These are phyloP conservation scores for Xiphorhynchus erythropygius DNA, from an alignment of 2,797 vertebrate species.

Conservation along the genomic window DNA sequence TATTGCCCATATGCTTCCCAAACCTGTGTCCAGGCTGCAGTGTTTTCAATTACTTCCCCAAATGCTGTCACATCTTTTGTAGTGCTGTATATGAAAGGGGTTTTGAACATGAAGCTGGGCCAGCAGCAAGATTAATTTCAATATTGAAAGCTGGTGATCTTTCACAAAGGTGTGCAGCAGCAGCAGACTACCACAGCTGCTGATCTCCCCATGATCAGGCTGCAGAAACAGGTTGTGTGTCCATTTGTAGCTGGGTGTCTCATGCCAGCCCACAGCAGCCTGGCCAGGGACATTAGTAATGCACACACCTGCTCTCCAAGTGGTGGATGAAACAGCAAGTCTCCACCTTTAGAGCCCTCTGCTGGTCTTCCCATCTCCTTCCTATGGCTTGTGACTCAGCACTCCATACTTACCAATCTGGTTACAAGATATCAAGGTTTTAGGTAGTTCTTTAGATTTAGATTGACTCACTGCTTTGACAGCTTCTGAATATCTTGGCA, in stretches of 20 bases:
- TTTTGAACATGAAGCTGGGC: background rate
- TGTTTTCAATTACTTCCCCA: background rate
- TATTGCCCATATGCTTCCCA: conserved; percentile 31
- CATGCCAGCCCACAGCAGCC: background rate
- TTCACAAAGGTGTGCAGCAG: background rate
- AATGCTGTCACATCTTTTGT: background rate
- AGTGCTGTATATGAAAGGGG: background rate
- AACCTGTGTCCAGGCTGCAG: background rate
- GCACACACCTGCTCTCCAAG: background rate
- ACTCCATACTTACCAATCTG: background rate
- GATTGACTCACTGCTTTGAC: background rate
- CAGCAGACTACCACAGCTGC: background rate
- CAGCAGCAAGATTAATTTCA: background rate
- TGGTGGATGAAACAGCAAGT: background rate
- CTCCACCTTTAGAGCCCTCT: background rate
- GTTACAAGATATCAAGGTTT: background rate
- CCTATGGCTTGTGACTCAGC: background rate
- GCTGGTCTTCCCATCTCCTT: background rate
- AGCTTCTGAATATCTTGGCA: background rate
- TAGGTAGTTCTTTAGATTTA: background rate
- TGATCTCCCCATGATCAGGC: background rate
- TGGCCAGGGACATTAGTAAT: background rate
- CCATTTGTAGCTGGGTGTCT: background rate
- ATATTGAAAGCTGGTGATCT: background rate
- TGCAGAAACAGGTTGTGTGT: background rate